phyloP scores from a whole-genome alignment of 2,797 vertebrate genomes.

The Parambassis ranga region DNA sequence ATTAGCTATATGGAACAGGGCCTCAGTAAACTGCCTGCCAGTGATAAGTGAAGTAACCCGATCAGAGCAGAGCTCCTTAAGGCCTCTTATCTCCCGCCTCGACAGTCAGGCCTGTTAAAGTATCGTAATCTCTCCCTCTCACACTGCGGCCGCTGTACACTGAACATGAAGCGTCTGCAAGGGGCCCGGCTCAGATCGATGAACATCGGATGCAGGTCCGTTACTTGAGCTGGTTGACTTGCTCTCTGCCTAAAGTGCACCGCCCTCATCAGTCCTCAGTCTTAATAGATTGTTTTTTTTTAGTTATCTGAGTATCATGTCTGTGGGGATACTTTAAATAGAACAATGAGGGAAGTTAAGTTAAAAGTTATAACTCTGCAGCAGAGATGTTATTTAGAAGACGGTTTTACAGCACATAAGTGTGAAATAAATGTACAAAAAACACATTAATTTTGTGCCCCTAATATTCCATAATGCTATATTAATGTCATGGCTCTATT shows the following conservation, averaged over 20 bases:
- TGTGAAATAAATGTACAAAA: too few relatives aligned
- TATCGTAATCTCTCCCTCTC: constrained; percentile 62
- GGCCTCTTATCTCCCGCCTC: constrained; percentile 70
- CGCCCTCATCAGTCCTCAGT: constrained; percentile 25
- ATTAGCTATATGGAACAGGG: constrained; percentile 52
- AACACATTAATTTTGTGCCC: too few relatives aligned
- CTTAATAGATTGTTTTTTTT: constrained; percentile 28
- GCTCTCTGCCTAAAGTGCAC: constrained; percentile 29
- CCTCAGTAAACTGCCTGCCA: constrained; percentile 53
- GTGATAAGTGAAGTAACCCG: constrained; percentile 72
- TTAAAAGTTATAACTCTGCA: not conserved
- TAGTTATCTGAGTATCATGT: constrained; percentile 1
- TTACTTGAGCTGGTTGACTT: constrained; percentile 48
- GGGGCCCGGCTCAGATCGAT: constrained; percentile 49
- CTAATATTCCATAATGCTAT: too few relatives aligned
- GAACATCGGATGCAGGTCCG: constrained; percentile 49
- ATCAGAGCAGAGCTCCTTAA: constrained; percentile 68
- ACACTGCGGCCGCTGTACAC: constrained; percentile 26
- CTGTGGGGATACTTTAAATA: not conserved
- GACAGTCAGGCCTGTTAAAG: constrained; percentile 59
- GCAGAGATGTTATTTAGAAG: not conserved
- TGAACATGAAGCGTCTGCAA: constrained; percentile 33
- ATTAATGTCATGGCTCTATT: too few relatives aligned
- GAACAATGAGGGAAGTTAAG: not conserved
- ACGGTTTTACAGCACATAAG: too few relatives aligned